A percentile compares a stretch with the other conserved stretches of the same genome.
Conservation (phyloP, 30 jellyfish, hydroid and myxozoan genomes). For the Hydractinia echinata region DNA sequence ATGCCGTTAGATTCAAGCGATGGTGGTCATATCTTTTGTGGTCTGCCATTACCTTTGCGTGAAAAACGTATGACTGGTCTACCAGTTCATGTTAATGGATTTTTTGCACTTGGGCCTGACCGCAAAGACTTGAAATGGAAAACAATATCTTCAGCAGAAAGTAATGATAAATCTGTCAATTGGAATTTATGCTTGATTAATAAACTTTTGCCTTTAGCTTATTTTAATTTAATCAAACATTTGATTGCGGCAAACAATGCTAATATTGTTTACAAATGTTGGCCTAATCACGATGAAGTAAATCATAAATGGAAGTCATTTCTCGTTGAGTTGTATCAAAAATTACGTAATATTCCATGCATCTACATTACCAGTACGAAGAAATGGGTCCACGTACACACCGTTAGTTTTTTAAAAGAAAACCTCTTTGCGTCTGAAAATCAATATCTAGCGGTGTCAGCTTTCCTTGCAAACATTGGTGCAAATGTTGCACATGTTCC, state of each 20-base stretch:
- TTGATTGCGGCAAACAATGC: not conserved
- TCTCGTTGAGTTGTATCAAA: constrained; percentile 14
- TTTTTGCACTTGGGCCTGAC: constrained; percentile 70
- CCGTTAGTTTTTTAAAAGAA: not conserved
- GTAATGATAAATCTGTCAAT: constrained; percentile 39
- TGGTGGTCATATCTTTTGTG: constrained; percentile 74
- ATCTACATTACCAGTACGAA: constrained; percentile 37
- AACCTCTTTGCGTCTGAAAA: constrained; percentile 8
- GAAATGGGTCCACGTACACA: constrained; percentile 23
- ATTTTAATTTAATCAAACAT: constrained; percentile 26
- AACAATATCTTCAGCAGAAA: constrained; percentile 13
- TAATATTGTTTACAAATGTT: constrained; percentile 26
- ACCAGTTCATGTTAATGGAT: constrained; percentile 86
- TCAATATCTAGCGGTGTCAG: constrained; percentile 17
- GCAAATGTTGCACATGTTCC: constrained; percentile 25
- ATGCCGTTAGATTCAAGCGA: not conserved
- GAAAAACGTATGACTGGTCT: constrained; percentile 50
- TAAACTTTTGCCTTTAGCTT: constrained; percentile 47
- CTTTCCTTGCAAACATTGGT: constrained; percentile 1
- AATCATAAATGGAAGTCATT: constrained; percentile 54
- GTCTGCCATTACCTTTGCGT: constrained; percentile 58
- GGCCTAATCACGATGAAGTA: constrained; percentile 46
- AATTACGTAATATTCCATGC: constrained; percentile 4
- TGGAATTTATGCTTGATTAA: constrained; percentile 57
- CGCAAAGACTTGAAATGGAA: constrained; percentile 75